These are phyloP conservation scores for Magallana ariakensis DNA, from an alignment of 1,140 invertebrate genomes.

Conservation along the genomic window DNA sequence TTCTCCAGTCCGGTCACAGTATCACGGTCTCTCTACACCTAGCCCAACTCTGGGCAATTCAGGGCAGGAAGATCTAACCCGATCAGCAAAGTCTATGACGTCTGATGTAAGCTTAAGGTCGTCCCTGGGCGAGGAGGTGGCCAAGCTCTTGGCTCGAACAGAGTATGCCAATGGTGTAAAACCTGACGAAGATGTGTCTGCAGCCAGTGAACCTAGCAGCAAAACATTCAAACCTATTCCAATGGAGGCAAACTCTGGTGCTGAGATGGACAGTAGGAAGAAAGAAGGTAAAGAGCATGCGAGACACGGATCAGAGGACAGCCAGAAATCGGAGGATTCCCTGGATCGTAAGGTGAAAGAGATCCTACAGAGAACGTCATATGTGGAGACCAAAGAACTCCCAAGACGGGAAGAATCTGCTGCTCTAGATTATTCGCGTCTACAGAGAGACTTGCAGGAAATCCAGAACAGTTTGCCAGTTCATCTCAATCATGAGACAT, in stretches of 20 bases:
- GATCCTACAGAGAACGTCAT: conserved; percentile 55
- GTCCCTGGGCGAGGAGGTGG: conserved; percentile 56
- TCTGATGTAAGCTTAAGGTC: conserved; percentile 51
- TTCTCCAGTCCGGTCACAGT: background rate
- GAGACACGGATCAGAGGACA: conserved; percentile 46
- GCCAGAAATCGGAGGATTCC: conserved; percentile 53
- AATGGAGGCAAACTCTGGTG: background rate
- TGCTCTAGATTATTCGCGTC: conserved; percentile 65
- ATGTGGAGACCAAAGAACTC: conserved; percentile 50
- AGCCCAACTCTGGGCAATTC: background rate
- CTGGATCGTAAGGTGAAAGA: conserved; percentile 51
- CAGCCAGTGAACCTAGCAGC: conserved; percentile 2
- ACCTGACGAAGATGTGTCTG: background rate
- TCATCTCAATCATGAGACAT: conserved; percentile 43
- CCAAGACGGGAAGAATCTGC: conserved; percentile 4
- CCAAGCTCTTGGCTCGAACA: conserved; percentile 47
- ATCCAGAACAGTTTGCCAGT: conserved; percentile 70
- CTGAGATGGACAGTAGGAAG: background rate
- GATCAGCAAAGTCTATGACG: conserved; percentile 34
- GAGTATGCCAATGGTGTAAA: conserved; percentile 16
- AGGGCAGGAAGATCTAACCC: conserved; percentile 19
- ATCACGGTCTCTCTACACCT: background rate
- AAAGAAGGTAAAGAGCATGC: conserved; percentile 21
- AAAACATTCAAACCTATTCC: conserved; percentile 37
- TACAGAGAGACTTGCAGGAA: conserved; percentile 72